Evolutionary conservation across 92 coral and sea anemone genomes (phyloP), one percentile per base, ranked within the genome.

Genomic region (Parazoanthus atlanticus): DNA sequence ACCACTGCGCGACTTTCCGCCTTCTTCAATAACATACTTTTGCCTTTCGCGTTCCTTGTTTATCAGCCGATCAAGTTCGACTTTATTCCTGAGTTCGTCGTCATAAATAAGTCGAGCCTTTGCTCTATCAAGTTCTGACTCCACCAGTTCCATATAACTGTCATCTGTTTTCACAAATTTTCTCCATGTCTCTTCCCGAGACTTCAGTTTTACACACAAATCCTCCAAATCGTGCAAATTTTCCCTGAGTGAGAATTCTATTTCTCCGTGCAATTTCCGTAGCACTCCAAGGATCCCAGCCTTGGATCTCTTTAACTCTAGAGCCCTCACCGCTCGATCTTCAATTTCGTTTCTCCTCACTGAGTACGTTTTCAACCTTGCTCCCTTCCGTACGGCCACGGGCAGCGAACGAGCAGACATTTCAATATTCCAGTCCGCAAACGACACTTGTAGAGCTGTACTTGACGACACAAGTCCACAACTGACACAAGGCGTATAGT

Each of bases 141-240:
- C 85, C 25, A 36, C 3, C 17, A 41, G 47, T 69, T 84, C 86
- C 89, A 66, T 89, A 10, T 84, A 84, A 66, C 85, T 11, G 23
- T 46, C 85, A 40, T 78, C 76, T 28, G 75, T 36, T 1, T 67
- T 89, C 25, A 89, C 82, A 71, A 85, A 89, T 79, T 85, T 85
- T 67, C 76, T 52, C 89, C 89, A 89, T 26, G 75, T 70, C 67
- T 89, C 89, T 6, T 89, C 92, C 34, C 66, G 76, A 47, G 69
- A 49, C 29, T 61, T 16, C 64, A 49, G 58, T 49, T 49, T 13
- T 49, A 49, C 2, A 6, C 71, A 52, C 79, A 80, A 86, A 80
- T 81, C 85, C 64, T 6, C 88, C 28, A 66, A 15, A 77, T 52
- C 30, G 38, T 64, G 29, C 49, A 64, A 23, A 4, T 23, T 84